A percentile compares a stretch with the other conserved stretches of the same genome.
Evolutionary conservation across 2,113 vertebrate genomes (phyloP).

Genomic region (Carassius gibelio): DNA sequence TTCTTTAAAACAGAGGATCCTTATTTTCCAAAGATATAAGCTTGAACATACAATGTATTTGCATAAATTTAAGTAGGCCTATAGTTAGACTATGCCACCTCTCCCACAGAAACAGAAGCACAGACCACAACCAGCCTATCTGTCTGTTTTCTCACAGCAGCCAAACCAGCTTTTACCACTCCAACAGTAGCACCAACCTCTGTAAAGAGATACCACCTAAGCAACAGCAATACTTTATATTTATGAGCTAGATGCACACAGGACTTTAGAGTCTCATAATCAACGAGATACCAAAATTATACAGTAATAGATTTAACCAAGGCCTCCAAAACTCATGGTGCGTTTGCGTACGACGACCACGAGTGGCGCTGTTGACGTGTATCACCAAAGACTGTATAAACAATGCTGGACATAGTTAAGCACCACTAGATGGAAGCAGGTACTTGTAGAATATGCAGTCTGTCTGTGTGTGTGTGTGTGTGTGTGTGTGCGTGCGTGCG

Average conservation of each 20-base stretch:
- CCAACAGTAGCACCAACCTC: background rate
- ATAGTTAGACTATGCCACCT: background rate
- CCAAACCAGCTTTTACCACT: background rate
- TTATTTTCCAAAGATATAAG: background rate
- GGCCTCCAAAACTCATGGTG: background rate
- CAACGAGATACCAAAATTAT: background rate
- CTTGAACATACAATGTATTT: background rate
- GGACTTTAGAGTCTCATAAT: background rate
- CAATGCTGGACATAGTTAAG: background rate
- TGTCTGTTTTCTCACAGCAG: background rate
- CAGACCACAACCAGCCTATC: background rate
- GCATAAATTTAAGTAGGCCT: background rate
- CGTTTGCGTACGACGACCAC: background rate
- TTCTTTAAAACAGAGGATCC: background rate
- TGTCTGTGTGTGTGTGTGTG: no score
- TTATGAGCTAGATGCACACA: background rate
- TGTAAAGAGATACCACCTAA: background rate
- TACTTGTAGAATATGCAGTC: background rate
- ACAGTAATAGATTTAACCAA: background rate
- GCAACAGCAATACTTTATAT: background rate
- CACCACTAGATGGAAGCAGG: conserved; percentile 31
- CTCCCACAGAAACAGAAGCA: background rate
- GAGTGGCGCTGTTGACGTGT: background rate
- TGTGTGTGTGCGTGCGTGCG: no score
- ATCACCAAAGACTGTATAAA: no score